Percentiles rank a stretch among this genome's conserved stretches.
phyloP scores from a whole-genome alignment of 2,113 vertebrate species.

The Oryzias melastigma region DNA sequence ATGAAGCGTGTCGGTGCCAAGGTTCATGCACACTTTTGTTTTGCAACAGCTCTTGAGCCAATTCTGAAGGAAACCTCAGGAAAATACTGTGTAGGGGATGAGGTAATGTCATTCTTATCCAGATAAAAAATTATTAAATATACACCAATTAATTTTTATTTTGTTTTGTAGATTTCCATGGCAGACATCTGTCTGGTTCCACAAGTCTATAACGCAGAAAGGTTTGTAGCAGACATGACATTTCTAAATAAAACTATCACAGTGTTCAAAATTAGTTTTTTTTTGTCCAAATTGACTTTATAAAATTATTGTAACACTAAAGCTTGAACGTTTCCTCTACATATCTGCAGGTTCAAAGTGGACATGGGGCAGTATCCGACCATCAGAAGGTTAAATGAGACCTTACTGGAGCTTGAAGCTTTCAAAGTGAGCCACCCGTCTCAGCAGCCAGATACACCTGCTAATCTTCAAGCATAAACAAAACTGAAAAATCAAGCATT shows the following conservation, averaged over 20 bases:
- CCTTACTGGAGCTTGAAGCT: slow-evolving; percentile 84
- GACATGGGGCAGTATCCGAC: slow-evolving; percentile 84
- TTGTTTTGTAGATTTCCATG: slow-evolving; percentile 85
- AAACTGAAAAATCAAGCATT: not conserved
- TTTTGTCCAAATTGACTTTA: not conserved
- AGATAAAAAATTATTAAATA: not conserved
- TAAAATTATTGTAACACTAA: not conserved
- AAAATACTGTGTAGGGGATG: slow-evolving; percentile 87
- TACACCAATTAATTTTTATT: not conserved
- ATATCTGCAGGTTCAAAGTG: slow-evolving; percentile 84
- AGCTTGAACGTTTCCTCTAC: not conserved
- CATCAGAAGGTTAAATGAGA: slow-evolving; percentile 85
- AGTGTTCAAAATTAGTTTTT: not conserved
- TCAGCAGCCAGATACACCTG: slow-evolving; percentile 89
- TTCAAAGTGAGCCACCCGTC: slow-evolving; percentile 88
- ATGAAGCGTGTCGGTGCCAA: not conserved
- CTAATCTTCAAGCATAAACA: slow-evolving; percentile 77
- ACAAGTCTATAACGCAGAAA: slow-evolving; percentile 92
- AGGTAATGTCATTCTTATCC: slow-evolving; percentile 76
- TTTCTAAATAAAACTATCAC: not conserved
- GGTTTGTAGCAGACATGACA: slow-evolving; percentile 69
- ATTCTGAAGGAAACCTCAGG: slow-evolving; percentile 86
- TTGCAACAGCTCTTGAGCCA: slow-evolving; percentile 83
- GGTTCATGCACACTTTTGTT: not conserved
- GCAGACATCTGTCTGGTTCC: slow-evolving; percentile 94